Base-by-base conservation (phyloP, 92 coral and sea anemone species). In the Porites lobata region DNA sequence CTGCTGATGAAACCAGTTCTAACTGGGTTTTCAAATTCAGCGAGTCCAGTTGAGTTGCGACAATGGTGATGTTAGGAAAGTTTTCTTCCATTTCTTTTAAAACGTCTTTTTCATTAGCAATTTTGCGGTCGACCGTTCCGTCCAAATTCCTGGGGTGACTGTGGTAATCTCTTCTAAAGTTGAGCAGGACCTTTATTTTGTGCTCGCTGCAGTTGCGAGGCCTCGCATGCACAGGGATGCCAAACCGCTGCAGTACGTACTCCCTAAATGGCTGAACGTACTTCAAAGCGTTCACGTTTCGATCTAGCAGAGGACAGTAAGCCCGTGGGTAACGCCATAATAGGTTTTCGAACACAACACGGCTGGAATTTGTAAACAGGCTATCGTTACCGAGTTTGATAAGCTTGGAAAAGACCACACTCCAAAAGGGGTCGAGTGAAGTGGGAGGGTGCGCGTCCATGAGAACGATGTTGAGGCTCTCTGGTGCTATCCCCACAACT, bases 61-160 rank as follows among this genome's bases (percentile, higher is more conserved):
- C 72, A n/a, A 83, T 72, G 61, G 75, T 71, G 20, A 13, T 17
- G 13, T 20, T 32, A n/a, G 78, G 79, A 72, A 72, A 83, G 18
- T 10, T 20, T 3, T 12, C 50, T 22, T 71, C 32, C 47, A 83
- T 83, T 71, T 83, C 87, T 58, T 71, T 20, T 13, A 83, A 10
- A 7, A 83, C 79, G 5, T 83, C 87, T 58, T 61, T 20, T 58
- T 83, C 87, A 50, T 83, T 83, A 51, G 87, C 15, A 83, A 83
- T 83, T 73, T 83, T 83, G 0, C 87, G 62, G 71, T 83, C 72
- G 61, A 83, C 43, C 0, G 51, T 51, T 7, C 59, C 87, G 5
- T 59, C 51, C 6, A 83, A 22, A 83, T 83, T 83, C 79, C 87
- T 71, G 8, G 87, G 87, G 61, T 83, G 87, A 24, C n/a, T 83